Conservation (phyloP, 2,113 vertebrate species). For the Arizona elegans region DNA sequence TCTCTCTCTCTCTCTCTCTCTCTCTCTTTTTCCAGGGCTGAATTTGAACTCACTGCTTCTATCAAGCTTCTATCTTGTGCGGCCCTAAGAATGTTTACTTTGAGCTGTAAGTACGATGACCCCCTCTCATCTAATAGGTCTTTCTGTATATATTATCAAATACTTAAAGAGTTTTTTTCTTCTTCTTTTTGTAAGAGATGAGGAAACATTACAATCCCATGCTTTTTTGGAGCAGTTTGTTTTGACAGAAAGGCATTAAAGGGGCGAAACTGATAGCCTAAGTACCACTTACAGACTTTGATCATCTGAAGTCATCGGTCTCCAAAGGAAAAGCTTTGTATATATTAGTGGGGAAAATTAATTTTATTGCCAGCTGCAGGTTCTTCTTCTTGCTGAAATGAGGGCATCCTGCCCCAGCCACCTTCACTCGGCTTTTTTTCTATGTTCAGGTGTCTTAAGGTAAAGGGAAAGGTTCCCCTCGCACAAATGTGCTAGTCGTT, state of each 20-base stretch:
- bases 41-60: fast-evolving
- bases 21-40: neutral
- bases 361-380: slow-evolving; percentile 74
- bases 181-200: slow-evolving; percentile 40
- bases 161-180: slow-evolving; percentile 66
- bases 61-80: slow-evolving; percentile 65
- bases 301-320: slow-evolving; percentile 78
- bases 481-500: too few relatives aligned
- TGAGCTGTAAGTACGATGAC: slow-evolving; percentile 76
- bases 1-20: neutral
- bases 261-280: slow-evolving; percentile 82
- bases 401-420: neutral
- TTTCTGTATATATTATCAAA: slow-evolving; percentile 80
- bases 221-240: slow-evolving; percentile 78
- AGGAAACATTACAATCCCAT: slow-evolving; percentile 76
- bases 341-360: slow-evolving; percentile 82
- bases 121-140: slow-evolving; percentile 74
- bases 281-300: slow-evolving; percentile 82
- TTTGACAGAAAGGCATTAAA: slow-evolving; percentile 86
- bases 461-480: too few relatives aligned
- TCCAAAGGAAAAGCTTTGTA: slow-evolving; percentile 80
- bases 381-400: slow-evolving; percentile 27
- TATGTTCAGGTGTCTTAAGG: neutral
- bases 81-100: slow-evolving; percentile 76
- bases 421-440: neutral